A percentile compares a stretch with the other conserved stretches of the same genome.
Conservation (phyloP, 2,888 invertebrate genomes). For the Pemphredon lugubris region DNA sequence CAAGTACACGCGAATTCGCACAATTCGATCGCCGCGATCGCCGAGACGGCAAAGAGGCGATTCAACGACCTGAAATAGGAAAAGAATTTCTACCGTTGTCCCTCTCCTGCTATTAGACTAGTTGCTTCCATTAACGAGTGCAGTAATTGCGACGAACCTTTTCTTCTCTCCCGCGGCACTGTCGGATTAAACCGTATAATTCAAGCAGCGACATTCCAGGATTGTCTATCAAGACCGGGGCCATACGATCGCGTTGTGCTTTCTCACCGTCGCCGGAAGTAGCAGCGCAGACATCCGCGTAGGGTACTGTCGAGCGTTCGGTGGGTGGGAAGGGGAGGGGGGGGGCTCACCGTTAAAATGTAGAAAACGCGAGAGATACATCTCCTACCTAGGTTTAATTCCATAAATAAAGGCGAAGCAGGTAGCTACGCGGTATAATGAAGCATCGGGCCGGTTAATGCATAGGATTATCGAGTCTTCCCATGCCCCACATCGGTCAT, state of each 20-base stretch:
- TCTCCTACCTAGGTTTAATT: constrained; percentile 74
- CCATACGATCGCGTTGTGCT: constrained; percentile 62
- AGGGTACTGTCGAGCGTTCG: not conserved
- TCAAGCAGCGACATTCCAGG: constrained; percentile 61
- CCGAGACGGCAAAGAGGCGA: constrained; percentile 23
- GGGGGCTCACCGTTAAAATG: constrained; percentile 66
- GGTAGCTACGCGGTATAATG: constrained; percentile 70
- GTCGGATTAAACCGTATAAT: constrained; percentile 65
- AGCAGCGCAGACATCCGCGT: constrained; percentile 36
- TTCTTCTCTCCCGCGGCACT: constrained; percentile 42
- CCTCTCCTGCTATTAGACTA: constrained; percentile 59
- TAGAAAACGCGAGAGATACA: constrained; percentile 71
- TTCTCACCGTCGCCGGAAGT: constrained; percentile 69
- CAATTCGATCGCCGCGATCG: too few relatives aligned
- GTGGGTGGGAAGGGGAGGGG: constrained; percentile 20
- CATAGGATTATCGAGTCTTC: constrained; percentile 81
- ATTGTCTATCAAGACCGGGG: constrained; percentile 61
- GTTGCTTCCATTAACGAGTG: constrained; percentile 63
- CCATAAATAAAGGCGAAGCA: constrained; percentile 72
- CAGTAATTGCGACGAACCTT: constrained; percentile 63
- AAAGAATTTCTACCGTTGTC: constrained; percentile 61
- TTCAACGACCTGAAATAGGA: constrained; percentile 60
- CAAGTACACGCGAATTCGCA: too few relatives aligned
- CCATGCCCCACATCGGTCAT: constrained; percentile 80
- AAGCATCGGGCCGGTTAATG: constrained; percentile 76